These are phyloP conservation scores for Melitaea athalia DNA, from an alignment of 2,888 invertebrate species.

Conservation along the genomic window DNA sequence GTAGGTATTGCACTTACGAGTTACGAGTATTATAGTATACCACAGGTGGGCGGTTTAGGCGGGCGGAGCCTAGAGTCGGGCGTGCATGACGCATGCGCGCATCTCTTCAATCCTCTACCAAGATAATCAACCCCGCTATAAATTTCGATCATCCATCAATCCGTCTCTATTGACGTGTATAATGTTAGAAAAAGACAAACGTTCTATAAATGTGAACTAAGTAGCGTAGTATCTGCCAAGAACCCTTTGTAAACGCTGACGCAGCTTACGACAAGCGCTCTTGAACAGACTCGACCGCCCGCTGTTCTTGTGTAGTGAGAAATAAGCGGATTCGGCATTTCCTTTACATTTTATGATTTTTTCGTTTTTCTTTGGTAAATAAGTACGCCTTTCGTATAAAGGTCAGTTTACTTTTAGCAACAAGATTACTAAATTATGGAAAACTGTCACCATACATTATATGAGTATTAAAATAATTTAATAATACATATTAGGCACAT, in stretches of 20 bases:
- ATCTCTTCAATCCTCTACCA: constrained; percentile 48
- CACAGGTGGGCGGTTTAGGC: constrained; percentile 75
- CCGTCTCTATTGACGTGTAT: constrained; percentile 63
- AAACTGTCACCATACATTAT: neutral
- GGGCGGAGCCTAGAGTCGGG: constrained; percentile 72
- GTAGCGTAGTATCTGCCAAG: constrained; percentile 56
- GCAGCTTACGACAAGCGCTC: constrained; percentile 58
- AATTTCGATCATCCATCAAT: constrained; percentile 54
- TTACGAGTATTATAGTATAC: constrained; percentile 58
- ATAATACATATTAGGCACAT: neutral
- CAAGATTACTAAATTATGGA: neutral
- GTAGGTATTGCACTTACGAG: constrained; percentile 59
- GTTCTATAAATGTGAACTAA: constrained; percentile 52
- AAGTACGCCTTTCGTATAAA: neutral
- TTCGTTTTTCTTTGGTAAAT: constrained; percentile 18
- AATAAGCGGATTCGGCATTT: constrained; percentile 64
- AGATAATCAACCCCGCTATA: constrained; percentile 47
- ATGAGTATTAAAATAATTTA: neutral
- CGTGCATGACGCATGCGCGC: constrained; percentile 74
- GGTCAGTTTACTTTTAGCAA: constrained; percentile 3
- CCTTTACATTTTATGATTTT: constrained; percentile 21
- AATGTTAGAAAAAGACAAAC: constrained; percentile 65
- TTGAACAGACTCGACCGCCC: constrained; percentile 75
- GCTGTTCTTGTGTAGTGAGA: constrained; percentile 52
- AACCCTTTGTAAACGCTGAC: constrained; percentile 68